Conservation (phyloP, 2,888 invertebrate genomes). For the Ypsolopha scabrella region DNA sequence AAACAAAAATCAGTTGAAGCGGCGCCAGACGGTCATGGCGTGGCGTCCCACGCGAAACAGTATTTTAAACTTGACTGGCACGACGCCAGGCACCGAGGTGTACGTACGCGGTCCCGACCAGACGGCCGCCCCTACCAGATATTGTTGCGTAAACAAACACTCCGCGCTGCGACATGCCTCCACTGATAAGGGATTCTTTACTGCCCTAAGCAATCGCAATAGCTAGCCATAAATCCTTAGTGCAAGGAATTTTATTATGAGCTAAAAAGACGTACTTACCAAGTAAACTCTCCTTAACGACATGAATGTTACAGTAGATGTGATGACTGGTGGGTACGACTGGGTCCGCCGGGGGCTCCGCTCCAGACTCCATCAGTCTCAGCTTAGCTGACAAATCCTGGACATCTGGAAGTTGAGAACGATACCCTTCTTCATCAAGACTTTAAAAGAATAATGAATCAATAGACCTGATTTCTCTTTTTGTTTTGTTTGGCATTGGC, state of each 20-base stretch:
- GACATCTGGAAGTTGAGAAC: constrained; percentile 67
- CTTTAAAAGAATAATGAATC: not conserved
- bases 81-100: constrained; percentile 37
- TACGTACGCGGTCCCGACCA: constrained; percentile 13
- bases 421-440: too few relatives aligned
- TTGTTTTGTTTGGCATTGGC: too few relatives aligned
- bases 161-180: not conserved
- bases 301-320: constrained; percentile 60
- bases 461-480: not conserved
- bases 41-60: constrained; percentile 28
- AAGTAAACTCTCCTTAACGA: constrained; percentile 48
- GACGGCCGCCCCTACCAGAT: not conserved
- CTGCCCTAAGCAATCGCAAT: not conserved
- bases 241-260: not conserved
- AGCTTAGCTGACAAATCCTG: constrained; percentile 78
- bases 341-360: constrained; percentile 42
- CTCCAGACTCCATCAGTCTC: constrained; percentile 72
- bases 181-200: not conserved
- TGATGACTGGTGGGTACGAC: constrained; percentile 50
- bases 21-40: constrained; percentile 15
- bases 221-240: not conserved
- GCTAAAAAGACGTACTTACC: constrained; percentile 26
- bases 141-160: not conserved
- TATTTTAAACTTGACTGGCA: constrained; percentile 48
- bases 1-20: constrained; percentile 2